Evolutionary conservation across 2,113 vertebrate species (phyloP).

Genomic region (Clarias magur): DNA sequence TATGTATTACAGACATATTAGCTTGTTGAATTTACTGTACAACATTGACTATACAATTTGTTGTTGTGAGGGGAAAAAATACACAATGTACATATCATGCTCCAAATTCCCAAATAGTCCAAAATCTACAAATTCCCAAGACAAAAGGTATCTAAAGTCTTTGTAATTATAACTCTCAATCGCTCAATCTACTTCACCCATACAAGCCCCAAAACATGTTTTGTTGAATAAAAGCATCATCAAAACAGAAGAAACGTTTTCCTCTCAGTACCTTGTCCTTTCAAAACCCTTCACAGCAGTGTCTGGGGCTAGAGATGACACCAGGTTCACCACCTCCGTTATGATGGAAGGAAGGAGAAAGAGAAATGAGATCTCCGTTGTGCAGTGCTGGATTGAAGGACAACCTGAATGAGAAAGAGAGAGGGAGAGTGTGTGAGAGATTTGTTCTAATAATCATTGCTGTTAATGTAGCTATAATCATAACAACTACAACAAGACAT

Average conservation of each 20-base stretch:
- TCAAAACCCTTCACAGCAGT: slow-evolving; percentile 91
- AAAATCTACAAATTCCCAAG: background rate
- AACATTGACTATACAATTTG: background rate
- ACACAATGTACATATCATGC: no score
- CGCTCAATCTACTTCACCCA: background rate
- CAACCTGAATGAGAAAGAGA: slow-evolving; percentile 75
- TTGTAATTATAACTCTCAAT: background rate
- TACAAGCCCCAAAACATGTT: background rate
- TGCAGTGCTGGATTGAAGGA: slow-evolving; percentile 87
- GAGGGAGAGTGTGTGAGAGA: background rate
- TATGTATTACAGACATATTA: background rate
- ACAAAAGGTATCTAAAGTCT: background rate
- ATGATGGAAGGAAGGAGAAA: slow-evolving; percentile 90
- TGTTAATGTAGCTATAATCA: background rate
- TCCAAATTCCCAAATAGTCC: background rate
- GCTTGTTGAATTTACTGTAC: background rate
- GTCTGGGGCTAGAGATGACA: slow-evolving; percentile 86
- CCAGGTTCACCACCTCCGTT: slow-evolving; percentile 82
- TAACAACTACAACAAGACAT: background rate
- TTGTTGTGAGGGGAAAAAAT: background rate
- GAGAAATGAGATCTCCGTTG: slow-evolving; percentile 82
- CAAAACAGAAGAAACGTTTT: background rate
- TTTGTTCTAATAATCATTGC: background rate
- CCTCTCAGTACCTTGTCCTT: slow-evolving; percentile 72
- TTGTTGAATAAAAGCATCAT: background rate